Conservation (phyloP, 2,888 invertebrate species). For the Atethmia centrago region DNA sequence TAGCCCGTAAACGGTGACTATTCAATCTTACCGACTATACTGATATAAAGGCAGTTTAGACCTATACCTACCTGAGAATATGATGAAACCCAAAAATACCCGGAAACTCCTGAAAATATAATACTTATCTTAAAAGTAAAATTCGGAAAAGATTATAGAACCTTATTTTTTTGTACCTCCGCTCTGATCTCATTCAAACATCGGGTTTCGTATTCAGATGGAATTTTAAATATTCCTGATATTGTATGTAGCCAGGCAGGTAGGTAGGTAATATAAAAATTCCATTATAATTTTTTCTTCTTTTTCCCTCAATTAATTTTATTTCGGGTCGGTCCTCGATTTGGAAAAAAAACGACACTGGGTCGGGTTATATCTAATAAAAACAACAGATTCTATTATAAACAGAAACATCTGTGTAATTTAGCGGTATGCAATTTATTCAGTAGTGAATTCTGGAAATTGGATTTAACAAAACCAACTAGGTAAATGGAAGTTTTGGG, state of each 20-base stretch:
- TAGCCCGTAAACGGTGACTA: background rate
- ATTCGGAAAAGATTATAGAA: background rate
- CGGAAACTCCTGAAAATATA: background rate
- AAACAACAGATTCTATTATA: conserved; percentile 24
- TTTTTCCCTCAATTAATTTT: conserved; percentile 38
- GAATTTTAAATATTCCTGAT: conserved; percentile 42
- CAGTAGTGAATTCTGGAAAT: conserved; percentile 9
- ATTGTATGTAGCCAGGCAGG: conserved; percentile 5
- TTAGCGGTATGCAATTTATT: background rate
- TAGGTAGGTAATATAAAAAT: conserved; percentile 16
- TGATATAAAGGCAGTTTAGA: background rate
- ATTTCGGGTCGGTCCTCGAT: conserved; percentile 34
- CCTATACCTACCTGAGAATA: background rate
- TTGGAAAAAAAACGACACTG: conserved; percentile 10
- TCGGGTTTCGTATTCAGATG: conserved; percentile 18
- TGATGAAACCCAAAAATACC: background rate
- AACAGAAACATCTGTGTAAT: conserved; percentile 5
- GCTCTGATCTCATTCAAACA: background rate
- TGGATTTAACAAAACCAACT: background rate
- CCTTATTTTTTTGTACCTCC: background rate
- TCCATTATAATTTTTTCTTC: conserved; percentile 19
- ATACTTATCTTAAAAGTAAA: background rate
- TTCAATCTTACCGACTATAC: background rate
- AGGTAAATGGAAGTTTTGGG: background rate
- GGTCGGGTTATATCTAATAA: conserved; percentile 43